A percentile compares a stretch with the other conserved stretches of the same genome.
Evolutionary conservation across 2,888 invertebrate genomes (phyloP).

Genomic region (Pollenia angustigena): DNA sequence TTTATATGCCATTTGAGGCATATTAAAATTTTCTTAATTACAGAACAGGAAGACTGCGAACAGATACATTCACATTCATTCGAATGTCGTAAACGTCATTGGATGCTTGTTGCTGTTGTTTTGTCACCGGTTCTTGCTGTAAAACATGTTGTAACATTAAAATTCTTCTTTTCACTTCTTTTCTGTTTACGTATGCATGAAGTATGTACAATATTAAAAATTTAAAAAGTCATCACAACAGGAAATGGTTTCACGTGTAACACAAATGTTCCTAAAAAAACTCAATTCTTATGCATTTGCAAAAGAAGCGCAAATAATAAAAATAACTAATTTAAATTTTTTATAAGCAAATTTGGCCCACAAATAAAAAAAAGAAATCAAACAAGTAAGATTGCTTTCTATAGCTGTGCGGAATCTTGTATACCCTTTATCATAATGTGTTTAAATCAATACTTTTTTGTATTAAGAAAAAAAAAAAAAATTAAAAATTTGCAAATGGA

Average conservation of each 20-base stretch:
- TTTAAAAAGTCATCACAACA: constrained; percentile 64
- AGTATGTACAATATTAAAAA: constrained; percentile 60
- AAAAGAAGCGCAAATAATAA: neutral
- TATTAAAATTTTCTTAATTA: constrained; percentile 69
- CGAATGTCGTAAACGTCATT: constrained; percentile 17
- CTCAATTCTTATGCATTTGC: constrained; percentile 52
- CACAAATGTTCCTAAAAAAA: constrained; percentile 48
- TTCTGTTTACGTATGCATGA: constrained; percentile 62
- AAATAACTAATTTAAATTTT: constrained; percentile 2
- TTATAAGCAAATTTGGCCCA: constrained; percentile 1
- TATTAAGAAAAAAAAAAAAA: no score
- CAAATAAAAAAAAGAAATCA: neutral
- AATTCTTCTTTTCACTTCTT: neutral
- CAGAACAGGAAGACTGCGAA: constrained; percentile 52
- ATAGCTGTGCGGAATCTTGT: neutral
- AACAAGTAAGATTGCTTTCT: neutral
- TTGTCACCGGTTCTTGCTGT: neutral
- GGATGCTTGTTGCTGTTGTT: constrained; percentile 3
- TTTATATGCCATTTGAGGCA: constrained; percentile 69
- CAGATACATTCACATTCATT: constrained; percentile 20
- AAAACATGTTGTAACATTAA: neutral
- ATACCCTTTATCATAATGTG: no score
- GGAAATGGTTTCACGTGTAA: constrained; percentile 56
- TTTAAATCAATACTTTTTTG: no score
- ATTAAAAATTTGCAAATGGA: no score